Evolutionary conservation across 2,797 vertebrate genomes (phyloP), one percentile per base, ranked within the genome.

Genomic region (Poeciliopsis infans): DNA sequence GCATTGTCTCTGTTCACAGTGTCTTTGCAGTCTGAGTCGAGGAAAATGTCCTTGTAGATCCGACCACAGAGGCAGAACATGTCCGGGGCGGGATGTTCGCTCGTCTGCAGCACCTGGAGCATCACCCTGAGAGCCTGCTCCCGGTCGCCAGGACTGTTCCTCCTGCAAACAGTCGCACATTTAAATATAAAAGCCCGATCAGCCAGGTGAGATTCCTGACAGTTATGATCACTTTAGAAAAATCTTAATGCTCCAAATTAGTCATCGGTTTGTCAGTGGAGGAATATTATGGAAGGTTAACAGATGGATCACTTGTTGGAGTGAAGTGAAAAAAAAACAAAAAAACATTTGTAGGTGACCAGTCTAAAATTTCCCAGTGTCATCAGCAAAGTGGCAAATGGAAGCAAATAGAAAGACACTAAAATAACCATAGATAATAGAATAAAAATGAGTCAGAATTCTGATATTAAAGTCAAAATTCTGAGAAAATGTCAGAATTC

Each of bases 41-140:
- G 95, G 88, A 99, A 99, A 81, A 98, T 97, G 87, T 99, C 98
- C 85, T 98, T 99, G 90, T 99, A 99, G 88, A 99, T 99, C n/a
- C 97, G 96, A 49, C 98, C 98, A 78, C 97, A 99, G 18, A 99
- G 95, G 81, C 98, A 99, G 94, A 98, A 98, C 97, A 99, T 99
- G 85, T 98, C 97, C 0, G 98, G 97, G 5, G 97, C 96, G 0
- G 97, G 98, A 70, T 96, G 96, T 80, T 97, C 97, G 81, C 97
- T 98, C 0, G 94, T 96, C 91, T 97, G 96, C 66, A 99, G 77
- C 77, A 99, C 95, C 89, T 98, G 97, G 61, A 99, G 95, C 96
- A 99, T 97, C 92, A 98, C 96, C n/a, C 95, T 83, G 2, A 99
- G 94, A 31, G 98, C 98, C 91, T 97, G 97, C 82, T 96, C 95